Evolutionary conservation across 2,797 vertebrate species (phyloP).

Genomic region (Myotis vivesi): DNA sequence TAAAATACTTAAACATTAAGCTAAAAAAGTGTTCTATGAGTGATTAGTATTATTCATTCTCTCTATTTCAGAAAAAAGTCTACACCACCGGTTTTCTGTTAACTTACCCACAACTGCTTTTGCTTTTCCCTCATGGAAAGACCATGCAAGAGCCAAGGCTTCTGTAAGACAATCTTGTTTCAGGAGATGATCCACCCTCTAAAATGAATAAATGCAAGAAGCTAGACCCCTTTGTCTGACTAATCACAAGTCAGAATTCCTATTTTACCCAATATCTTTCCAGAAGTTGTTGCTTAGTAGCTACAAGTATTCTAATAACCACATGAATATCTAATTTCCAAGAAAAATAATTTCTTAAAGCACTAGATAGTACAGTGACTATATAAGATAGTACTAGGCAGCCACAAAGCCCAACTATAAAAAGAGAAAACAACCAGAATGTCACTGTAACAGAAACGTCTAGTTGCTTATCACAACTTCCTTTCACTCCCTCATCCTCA

Average conservation of each 20-base stretch:
- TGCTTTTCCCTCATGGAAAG: slow-evolving; percentile 96
- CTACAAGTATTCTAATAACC: background rate
- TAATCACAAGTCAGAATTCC: background rate
- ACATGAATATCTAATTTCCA: slow-evolving; percentile 3
- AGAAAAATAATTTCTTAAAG: slow-evolving; percentile 48
- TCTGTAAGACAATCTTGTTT: slow-evolving; percentile 95
- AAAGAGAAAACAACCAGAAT: background rate
- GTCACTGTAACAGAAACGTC: background rate
- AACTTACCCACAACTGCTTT: slow-evolving; percentile 95
- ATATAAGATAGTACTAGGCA: background rate
- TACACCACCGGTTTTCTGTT: background rate
- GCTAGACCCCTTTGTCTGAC: background rate
- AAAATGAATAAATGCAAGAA: slow-evolving; percentile 63
- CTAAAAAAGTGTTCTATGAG: background rate
- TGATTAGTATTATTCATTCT: background rate
- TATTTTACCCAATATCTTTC: background rate
- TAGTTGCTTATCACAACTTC: background rate
- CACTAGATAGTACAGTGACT: background rate
- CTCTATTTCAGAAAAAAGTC: background rate
- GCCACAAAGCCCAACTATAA: background rate
- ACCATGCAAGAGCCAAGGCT: slow-evolving; percentile 95
- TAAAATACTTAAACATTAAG: background rate
- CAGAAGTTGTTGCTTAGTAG: background rate
- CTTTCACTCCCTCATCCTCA: background rate
- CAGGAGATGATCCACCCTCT: slow-evolving; percentile 94